Conservation (phyloP, 2,888 invertebrate species). For the Hypsopygia costalis region DNA sequence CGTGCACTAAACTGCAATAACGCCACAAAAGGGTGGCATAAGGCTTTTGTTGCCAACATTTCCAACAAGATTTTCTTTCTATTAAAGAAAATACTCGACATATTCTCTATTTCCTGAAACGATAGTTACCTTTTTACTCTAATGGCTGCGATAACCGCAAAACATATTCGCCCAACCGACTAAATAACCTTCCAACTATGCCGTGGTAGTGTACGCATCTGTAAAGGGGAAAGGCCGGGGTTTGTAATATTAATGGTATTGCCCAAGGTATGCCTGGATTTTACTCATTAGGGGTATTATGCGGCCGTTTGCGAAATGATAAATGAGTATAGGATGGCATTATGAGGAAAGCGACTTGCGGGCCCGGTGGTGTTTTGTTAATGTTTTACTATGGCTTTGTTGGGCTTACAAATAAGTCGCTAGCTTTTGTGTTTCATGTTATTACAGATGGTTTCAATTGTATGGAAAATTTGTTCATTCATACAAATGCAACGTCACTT, state of each 20-base stretch:
- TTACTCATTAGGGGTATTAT: constrained; percentile 77
- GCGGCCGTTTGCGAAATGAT: constrained; percentile 72
- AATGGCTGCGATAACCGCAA: constrained; percentile 8
- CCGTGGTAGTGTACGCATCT: constrained; percentile 28
- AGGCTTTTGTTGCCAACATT: too few species aligned
- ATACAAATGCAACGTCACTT: constrained; percentile 7
- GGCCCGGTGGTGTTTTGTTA: constrained; percentile 54
- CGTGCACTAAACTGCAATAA: too few species aligned
- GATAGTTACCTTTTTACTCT: constrained; percentile 11
- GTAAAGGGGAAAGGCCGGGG: constrained; percentile 48
- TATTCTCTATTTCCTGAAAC: not conserved
- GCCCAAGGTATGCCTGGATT: constrained; percentile 75
- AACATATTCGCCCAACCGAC: constrained; percentile 11
- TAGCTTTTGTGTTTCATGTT: constrained; percentile 24
- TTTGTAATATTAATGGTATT: constrained; percentile 71
- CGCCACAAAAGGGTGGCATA: too few species aligned
- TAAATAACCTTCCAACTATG: constrained; percentile 34
- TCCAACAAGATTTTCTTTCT: not conserved
- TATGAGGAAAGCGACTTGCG: constrained; percentile 50
- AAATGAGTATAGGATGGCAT: constrained; percentile 61
- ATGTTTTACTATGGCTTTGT: constrained; percentile 52
- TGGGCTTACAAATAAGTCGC: constrained; percentile 32
- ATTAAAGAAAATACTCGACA: not conserved
- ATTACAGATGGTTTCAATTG: constrained; percentile 28
- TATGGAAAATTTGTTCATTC: constrained; percentile 14